These are phyloP conservation scores for Paradoxurus hermaphroditus DNA, from an alignment of 2,113 vertebrate species.

Conservation along the genomic window DNA sequence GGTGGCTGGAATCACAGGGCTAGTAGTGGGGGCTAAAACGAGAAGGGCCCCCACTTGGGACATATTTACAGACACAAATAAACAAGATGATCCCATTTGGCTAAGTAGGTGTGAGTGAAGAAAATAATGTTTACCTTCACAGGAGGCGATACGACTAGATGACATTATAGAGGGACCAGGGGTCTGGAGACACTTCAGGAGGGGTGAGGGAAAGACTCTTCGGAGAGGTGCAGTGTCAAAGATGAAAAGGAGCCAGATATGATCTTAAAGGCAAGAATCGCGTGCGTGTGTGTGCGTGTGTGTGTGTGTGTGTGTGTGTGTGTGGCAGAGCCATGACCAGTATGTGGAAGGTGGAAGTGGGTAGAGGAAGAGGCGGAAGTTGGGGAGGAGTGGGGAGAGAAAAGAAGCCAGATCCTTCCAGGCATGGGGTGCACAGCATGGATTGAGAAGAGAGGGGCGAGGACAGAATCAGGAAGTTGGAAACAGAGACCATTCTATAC, in stretches of 20 bases:
- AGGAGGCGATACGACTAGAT: not conserved
- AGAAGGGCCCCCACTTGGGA: not conserved
- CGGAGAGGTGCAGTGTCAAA: not conserved
- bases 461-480: not conserved
- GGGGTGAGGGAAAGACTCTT: not conserved
- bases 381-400: not conserved
- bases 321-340: not conserved
- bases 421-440: not conserved
- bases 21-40: not conserved
- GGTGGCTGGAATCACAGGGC: not conserved
- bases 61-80: not conserved
- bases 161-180: not conserved
- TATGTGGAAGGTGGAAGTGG: not conserved
- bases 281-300: not conserved
- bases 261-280: not conserved
- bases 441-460: not conserved
- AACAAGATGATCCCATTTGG: not conserved
- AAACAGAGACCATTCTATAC: not conserved
- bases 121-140: not conserved
- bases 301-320: not conserved
- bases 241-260: not conserved
- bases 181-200: not conserved
- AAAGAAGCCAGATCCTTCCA: not conserved
- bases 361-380: accelerated
- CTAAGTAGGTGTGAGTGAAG: not conserved